Evolutionary conservation across 2,113 vertebrate species (phyloP), one percentile per base, ranked within the genome.

Genomic region (Oenanthe oenanthe): DNA sequence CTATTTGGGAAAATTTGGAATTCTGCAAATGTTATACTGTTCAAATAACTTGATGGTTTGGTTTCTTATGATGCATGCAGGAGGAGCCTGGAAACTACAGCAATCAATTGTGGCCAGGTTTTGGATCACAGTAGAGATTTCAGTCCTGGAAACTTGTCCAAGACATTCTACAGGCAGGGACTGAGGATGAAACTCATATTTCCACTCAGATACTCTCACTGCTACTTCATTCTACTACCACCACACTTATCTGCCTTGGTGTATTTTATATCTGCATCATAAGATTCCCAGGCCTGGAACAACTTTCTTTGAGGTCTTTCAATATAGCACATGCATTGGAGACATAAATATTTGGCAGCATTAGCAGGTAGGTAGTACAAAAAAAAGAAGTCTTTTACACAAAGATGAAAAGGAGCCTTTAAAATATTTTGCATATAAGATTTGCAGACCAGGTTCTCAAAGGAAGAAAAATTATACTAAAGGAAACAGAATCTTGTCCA

Each of bases 41-140:
- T 81, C 76, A 93, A 89, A 34, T 31, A 68, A 65, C 34, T 66
- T 75, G 26, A 88, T 87, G 76, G 50, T 54, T 95, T 82, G 84
- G 73, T 93, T 95, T 84, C 86, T 86, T 68, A 32, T 50, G 91
- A 95, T 87, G 77, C 29, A 76, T 31, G 32, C 48, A 91, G 66
- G 84, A 93, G 56, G 50, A 89, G 65, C 19, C 70, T 92, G 77
- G 70, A 95, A 92, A 40, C 50, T 91, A 34, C 80, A 94, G 75
- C 85, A 93, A 92, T 73, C 85, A 93, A 7, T 38, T 95, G 73
- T 72, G 84, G 83, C 36, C 61, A 57, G 61, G 66, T 82, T 81
- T 61, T 87, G 80, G 77, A 94, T 66, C 36, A 60, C 0, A 74
- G 66, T 0, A 66, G 65, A 65, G 17, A 81, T 48, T 80, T 95